phyloP scores from a whole-genome alignment of 2,797 vertebrate species.

The Phoebastria nigripes region DNA sequence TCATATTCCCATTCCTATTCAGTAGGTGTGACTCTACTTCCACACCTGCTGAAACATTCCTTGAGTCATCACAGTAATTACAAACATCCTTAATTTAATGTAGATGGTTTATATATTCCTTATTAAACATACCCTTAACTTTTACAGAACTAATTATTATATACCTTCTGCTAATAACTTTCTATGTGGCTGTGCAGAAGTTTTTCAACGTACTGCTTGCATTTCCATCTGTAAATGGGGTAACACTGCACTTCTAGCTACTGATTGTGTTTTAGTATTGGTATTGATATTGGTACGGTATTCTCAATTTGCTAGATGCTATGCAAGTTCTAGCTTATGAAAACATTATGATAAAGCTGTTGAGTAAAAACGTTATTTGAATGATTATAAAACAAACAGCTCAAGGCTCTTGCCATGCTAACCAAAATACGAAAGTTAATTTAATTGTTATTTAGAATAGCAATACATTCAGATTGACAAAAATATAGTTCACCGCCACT shows the following conservation, averaged over 20 bases:
- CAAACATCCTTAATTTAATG: background rate
- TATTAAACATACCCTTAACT: background rate
- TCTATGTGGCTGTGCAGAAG: background rate
- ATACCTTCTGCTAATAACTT: background rate
- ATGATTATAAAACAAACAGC: constrained; percentile 18
- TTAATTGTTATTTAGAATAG: constrained; percentile 34
- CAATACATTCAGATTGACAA: background rate
- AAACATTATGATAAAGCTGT: background rate
- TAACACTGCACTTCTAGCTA: background rate
- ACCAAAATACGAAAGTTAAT: constrained; percentile 29
- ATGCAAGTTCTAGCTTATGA: background rate
- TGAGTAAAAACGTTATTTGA: background rate
- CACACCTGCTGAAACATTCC: background rate
- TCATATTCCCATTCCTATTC: background rate
- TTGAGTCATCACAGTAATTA: background rate
- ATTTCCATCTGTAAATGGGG: background rate
- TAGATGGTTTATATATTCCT: background rate
- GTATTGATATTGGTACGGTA: background rate
- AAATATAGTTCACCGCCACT: background rate
- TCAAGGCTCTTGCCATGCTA: background rate
- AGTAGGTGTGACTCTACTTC: background rate
- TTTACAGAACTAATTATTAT: background rate
- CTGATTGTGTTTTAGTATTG: background rate
- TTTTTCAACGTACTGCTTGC: background rate
- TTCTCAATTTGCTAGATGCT: background rate